These are phyloP conservation scores for Chymomyza amoena DNA, from an alignment of 2,888 invertebrate genomes.

Conservation along the genomic window DNA sequence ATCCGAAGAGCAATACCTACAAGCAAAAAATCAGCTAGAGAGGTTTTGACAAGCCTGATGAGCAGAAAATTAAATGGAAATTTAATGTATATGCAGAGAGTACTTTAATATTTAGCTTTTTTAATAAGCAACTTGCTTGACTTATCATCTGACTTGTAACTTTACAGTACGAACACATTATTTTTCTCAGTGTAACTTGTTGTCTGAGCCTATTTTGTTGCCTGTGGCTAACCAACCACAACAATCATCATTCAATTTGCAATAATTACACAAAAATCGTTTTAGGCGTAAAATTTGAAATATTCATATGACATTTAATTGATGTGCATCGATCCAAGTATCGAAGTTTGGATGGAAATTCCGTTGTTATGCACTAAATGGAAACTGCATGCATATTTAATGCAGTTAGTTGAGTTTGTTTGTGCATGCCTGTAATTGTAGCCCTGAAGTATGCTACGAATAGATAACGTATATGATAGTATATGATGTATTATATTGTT, in stretches of 20 bases:
- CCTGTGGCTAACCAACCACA: constrained; percentile 18
- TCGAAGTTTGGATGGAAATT: neutral
- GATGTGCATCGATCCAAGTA: neutral
- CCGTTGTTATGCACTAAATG: neutral
- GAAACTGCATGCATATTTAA: neutral
- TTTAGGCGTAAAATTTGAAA: constrained; percentile 36
- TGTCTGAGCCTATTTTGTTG: neutral
- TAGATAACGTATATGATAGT: neutral
- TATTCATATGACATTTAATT: constrained; percentile 49
- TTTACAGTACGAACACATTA: neutral
- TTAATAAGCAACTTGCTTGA: too few species aligned
- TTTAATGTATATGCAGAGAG: too few species aligned
- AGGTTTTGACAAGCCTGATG: too few species aligned
- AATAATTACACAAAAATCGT: constrained; percentile 36
- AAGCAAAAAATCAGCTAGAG: too few species aligned
- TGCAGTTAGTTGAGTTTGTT: neutral
- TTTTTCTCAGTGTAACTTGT: neutral
- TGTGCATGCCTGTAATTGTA: neutral
- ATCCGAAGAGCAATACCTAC: too few species aligned
- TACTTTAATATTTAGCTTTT: too few species aligned
- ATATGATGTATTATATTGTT: too few species aligned
- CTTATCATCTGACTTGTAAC: too few species aligned
- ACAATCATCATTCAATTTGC: constrained; percentile 38
- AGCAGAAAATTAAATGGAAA: too few species aligned
- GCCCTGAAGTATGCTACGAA: neutral